Percentiles rank a stretch among this genome's conserved stretches.
These are phyloP conservation scores for Benitochromis conjunctus DNA, from an alignment of 2,113 vertebrate genomes.

Conservation along the genomic window DNA sequence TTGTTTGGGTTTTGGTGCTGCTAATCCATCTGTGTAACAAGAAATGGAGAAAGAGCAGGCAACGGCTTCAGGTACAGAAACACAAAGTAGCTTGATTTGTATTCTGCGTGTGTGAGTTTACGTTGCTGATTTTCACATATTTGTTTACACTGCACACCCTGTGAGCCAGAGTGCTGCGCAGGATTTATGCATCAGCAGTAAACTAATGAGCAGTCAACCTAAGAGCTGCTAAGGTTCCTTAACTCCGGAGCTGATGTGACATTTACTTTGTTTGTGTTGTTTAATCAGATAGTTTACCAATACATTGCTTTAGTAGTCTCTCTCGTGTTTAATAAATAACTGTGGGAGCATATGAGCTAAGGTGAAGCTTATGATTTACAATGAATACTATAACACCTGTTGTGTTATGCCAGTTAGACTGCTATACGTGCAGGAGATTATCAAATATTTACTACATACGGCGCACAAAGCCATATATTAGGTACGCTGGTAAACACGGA, in stretches of 20 bases:
- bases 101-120: background rate
- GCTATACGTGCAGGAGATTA: background rate
- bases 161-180: background rate
- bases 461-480: background rate
- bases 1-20: background rate
- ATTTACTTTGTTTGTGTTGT: background rate
- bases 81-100: background rate
- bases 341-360: background rate
- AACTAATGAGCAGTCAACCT: constrained; percentile 7
- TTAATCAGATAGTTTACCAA: constrained; percentile 3
- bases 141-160: background rate
- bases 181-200: background rate
- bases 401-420: background rate
- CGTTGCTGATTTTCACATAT: background rate
- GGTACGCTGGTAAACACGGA: background rate
- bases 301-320: background rate
- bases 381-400: background rate
- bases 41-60: background rate
- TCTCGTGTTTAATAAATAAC: background rate
- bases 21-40: background rate
- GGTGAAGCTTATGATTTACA: background rate
- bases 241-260: background rate
- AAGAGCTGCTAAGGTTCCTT: background rate
- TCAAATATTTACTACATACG: background rate
- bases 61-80: background rate